Percentiles rank a stretch among this genome's conserved stretches.
Evolutionary conservation across 2,888 invertebrate species (phyloP).

Genomic region (Strigamia crassipes): DNA sequence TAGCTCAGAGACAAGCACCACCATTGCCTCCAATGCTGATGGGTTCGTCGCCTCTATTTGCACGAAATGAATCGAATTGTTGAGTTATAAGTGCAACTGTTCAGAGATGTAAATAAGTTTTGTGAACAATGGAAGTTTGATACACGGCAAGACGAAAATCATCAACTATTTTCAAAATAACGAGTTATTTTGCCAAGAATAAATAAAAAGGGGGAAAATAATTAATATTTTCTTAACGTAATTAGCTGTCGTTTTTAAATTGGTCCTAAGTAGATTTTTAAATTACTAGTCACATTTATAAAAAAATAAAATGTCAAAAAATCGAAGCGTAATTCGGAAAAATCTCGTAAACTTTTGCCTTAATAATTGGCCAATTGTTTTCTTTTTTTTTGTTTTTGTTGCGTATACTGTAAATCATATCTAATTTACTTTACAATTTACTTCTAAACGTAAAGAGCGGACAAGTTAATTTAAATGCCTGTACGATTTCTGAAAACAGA

Average conservation of each 20-base stretch:
- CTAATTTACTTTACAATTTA: neutral
- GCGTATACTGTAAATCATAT: neutral
- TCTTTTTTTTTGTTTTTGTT: too few species aligned
- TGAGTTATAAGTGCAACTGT: neutral
- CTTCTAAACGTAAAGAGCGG: neutral
- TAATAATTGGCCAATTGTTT: too few species aligned
- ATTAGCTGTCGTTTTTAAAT: neutral
- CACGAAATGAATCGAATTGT: slow-evolving; percentile 15
- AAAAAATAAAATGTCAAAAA: too few species aligned
- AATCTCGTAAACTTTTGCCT: neutral
- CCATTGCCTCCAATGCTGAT: slow-evolving; percentile 66
- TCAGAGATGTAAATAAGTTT: slow-evolving; percentile 22
- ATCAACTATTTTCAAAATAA: slow-evolving; percentile 19
- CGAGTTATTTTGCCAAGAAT: slow-evolving; percentile 7
- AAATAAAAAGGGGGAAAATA: neutral
- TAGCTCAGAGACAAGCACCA: slow-evolving; percentile 64
- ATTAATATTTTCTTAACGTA: neutral
- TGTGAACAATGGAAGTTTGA: neutral
- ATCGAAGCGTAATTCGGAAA: neutral
- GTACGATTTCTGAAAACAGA: slow-evolving; percentile 14
- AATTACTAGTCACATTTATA: neutral
- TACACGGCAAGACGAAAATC: neutral
- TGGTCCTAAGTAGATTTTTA: neutral
- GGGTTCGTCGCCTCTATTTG: slow-evolving; percentile 53
- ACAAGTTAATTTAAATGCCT: slow-evolving; percentile 14